Conservation (phyloP, 2,888 invertebrate species). For the Caenorhabditis zanzibari region DNA sequence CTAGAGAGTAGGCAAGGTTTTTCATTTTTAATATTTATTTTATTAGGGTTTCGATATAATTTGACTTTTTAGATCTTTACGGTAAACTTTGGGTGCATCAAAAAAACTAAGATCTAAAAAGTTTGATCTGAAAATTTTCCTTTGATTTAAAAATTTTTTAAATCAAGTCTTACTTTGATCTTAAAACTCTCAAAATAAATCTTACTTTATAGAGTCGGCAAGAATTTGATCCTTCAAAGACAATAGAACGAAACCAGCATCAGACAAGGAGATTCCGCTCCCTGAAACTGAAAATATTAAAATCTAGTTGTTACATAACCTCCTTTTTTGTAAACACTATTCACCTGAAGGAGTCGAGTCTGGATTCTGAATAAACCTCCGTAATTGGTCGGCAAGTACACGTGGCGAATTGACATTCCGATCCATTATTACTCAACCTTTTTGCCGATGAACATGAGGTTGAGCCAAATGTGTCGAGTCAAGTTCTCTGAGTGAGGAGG, state of each 20-base stretch:
- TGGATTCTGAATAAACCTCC: slow-evolving; percentile 75
- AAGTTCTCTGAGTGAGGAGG: slow-evolving; percentile 46
- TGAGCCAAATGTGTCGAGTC: slow-evolving; percentile 62
- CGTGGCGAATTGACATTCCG: slow-evolving; percentile 67
- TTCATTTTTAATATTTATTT: too few species aligned
- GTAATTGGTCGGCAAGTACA: slow-evolving; percentile 74
- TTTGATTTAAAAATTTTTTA: too few species aligned
- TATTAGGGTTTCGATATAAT: too few species aligned
- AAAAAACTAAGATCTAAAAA: too few species aligned
- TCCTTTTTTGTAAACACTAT: background rate
- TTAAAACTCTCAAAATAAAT: background rate
- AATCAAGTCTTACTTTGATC: background rate
- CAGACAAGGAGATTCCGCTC: slow-evolving; percentile 73
- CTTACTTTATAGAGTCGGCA: slow-evolving; percentile 72
- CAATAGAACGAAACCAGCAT: slow-evolving; percentile 77
- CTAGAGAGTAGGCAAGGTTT: too few species aligned
- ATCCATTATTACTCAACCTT: slow-evolving; percentile 57
- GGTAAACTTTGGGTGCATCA: slow-evolving; percentile 3
- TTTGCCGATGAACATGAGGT: slow-evolving; percentile 45
- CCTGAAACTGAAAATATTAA: slow-evolving; percentile 50
- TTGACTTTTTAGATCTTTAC: background rate
- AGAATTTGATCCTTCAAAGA: slow-evolving; percentile 78
- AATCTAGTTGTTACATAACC: background rate
- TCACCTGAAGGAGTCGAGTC: slow-evolving; percentile 74
- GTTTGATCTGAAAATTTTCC: too few species aligned